Evolutionary conservation across 2,797 vertebrate genomes (phyloP).

Genomic region (Naso thynnoides): DNA sequence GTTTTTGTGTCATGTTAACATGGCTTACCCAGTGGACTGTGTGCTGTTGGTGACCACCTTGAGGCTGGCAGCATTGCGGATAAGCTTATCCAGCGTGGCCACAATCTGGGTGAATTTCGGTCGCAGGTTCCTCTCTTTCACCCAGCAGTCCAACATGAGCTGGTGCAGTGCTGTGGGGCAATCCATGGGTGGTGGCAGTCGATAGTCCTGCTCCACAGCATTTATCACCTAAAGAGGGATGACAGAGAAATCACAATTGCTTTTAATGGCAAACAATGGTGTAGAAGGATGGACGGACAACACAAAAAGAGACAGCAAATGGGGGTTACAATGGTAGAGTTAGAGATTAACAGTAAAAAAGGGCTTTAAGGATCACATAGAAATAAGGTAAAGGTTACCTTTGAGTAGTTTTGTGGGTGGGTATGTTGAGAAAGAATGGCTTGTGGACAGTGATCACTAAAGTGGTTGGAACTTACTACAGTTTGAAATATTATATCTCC

Average conservation of each 20-base stretch:
- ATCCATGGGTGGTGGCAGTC: slow-evolving; percentile 98
- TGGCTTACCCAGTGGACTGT: slow-evolving; percentile 93
- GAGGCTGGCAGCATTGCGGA: slow-evolving; percentile 97
- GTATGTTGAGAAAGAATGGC: slow-evolving; percentile 12
- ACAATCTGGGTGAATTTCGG: slow-evolving; percentile 99
- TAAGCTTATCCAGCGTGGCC: slow-evolving; percentile 97
- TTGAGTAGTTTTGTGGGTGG: slow-evolving; percentile 9
- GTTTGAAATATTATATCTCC: slow-evolving; percentile 2
- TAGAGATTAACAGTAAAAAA: slow-evolving; percentile 24
- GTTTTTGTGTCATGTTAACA: slow-evolving; percentile 6
- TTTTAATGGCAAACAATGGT: slow-evolving; percentile 1
- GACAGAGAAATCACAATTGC: slow-evolving; percentile 41
- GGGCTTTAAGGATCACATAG: slow-evolving; percentile 12
- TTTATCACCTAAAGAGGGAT: slow-evolving; percentile 92
- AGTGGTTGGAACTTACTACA: slow-evolving; percentile 7
- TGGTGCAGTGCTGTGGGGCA: slow-evolving; percentile 97
- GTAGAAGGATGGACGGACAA: not conserved
- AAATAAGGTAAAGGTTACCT: slow-evolving; percentile 19
- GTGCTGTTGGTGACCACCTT: slow-evolving; percentile 95
- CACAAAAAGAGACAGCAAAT: slow-evolving; percentile 13
- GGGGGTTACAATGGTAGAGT: slow-evolving; percentile 19
- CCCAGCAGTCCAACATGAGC: slow-evolving; percentile 99
- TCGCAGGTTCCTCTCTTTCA: slow-evolving; percentile 96
- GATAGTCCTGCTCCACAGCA: slow-evolving; percentile 98
- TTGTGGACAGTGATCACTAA: slow-evolving; percentile 4